These are phyloP conservation scores for Hypsibius dujardini DNA, from an alignment of 1,140 invertebrate species.

Conservation along the genomic window DNA sequence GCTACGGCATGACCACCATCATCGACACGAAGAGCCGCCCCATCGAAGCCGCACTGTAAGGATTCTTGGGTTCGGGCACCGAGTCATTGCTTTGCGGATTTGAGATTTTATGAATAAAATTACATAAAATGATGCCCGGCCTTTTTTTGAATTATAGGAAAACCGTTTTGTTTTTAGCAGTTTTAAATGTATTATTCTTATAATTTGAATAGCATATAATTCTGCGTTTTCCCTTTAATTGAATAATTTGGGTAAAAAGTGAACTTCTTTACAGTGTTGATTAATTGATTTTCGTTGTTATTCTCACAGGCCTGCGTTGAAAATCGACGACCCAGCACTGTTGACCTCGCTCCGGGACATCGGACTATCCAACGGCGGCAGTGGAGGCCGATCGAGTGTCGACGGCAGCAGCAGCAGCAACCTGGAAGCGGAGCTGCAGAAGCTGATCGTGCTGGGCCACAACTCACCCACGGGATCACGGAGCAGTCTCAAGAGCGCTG, in stretches of 20 bases:
- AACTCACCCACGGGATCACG: not conserved
- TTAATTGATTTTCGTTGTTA: too few species aligned
- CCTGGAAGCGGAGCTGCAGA: not conserved
- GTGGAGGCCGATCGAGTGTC: not conserved
- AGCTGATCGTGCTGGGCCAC: not conserved
- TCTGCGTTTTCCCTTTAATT: too few species aligned
- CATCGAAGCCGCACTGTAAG: not conserved
- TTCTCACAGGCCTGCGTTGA: not conserved
- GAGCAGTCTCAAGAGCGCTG: not conserved
- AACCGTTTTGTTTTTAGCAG: too few species aligned
- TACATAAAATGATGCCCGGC: too few species aligned
- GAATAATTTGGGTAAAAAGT: too few species aligned
- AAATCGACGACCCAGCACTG: constrained; percentile 8
- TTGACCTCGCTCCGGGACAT: constrained; percentile 6
- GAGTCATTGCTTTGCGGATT: too few species aligned
- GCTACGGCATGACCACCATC: constrained; percentile 16
- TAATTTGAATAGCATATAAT: too few species aligned
- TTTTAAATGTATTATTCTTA: too few species aligned
- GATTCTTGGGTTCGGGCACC: too few species aligned
- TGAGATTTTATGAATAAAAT: too few species aligned
- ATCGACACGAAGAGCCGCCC: not conserved
- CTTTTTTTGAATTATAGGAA: too few species aligned
- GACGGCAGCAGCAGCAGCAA: not conserved
- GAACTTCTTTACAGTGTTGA: too few species aligned
- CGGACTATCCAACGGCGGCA: not conserved